phyloP scores from a whole-genome alignment of 2,113 vertebrate genomes.

The Campylomormyrus numenius region DNA sequence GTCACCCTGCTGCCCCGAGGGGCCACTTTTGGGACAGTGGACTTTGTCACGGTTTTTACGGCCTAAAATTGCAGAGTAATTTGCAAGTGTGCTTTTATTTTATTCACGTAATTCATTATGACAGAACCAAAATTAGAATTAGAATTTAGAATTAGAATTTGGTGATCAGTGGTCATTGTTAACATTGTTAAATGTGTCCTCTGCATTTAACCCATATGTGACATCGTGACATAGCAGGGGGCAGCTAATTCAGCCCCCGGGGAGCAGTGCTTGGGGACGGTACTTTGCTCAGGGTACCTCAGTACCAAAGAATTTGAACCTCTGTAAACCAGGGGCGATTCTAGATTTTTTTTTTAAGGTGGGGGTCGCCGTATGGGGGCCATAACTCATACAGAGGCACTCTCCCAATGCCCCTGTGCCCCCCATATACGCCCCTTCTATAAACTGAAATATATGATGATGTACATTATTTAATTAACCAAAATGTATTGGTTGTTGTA shows the following conservation, averaged over 20 bases:
- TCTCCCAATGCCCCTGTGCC: background rate
- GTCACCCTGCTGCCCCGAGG: constrained; percentile 27
- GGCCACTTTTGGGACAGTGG: constrained; percentile 24
- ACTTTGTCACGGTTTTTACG: background rate
- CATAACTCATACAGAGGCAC: background rate
- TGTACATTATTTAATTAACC: background rate
- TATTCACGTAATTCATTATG: background rate
- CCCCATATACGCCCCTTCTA: background rate
- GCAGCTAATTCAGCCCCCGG: too few relatives aligned
- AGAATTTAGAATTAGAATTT: too few relatives aligned
- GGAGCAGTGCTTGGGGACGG: too few relatives aligned
- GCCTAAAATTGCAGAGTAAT: background rate
- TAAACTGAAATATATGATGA: background rate
- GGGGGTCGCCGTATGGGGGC: background rate
- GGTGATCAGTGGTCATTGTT: too few relatives aligned
- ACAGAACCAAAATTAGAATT: background rate
- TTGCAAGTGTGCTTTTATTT: background rate
- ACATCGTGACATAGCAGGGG: too few relatives aligned
- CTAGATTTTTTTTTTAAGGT: background rate
- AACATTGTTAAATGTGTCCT: too few relatives aligned
- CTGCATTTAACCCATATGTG: too few relatives aligned
- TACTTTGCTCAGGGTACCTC: too few relatives aligned
- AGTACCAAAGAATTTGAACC: background rate
- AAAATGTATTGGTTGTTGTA: background rate
- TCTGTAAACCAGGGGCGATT: background rate